Evolutionary conservation across 2,888 invertebrate species (phyloP), one percentile per base, ranked within the genome.

Genomic region (Campoplex nolae): DNA sequence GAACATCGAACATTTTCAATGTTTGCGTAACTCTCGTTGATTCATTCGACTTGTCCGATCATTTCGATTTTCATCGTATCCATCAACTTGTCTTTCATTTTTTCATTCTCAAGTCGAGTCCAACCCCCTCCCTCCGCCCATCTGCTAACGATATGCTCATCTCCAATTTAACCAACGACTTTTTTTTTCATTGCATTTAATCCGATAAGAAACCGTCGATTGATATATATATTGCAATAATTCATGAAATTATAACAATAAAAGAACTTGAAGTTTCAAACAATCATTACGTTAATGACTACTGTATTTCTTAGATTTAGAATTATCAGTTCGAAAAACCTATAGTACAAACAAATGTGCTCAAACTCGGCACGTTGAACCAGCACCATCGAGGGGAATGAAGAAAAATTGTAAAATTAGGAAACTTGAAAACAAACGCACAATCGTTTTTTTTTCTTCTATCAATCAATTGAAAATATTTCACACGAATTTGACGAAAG

Each of bases 291-390:
- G 32, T 42, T 68, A 54, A 68, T 79, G 68, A 67, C 45, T 62
- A 38, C 74, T 74, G 77, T 48, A 48, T 45, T 45, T 67, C 42
- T 16, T 76, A 78, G 65, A 48, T 45, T 42, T 54, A 51, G 38
- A n/a, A 76, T 58, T 45, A 73, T 77, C 77, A 56, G 67, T 58
- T 77, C 77, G 73, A 77, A 81, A 38, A 38, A 23, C 76, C 16
- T 71, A 76, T 70, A 84, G 75, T 85, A 82, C 81, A 85, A 73
- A 75, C 4, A 51, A 67, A 35, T 32, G 51, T 67, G 73, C 48
- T 38, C 16, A n/a, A 38, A 65, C 48, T 62, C 76, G 58, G 76
- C 48, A 68, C 58, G 23, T 56, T 76, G 11, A 68, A 48, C 62
- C 56, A 48, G 45, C 58, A 65, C 42, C 48, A 68, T 28, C 51